These are phyloP conservation scores for Holacanthella duospinosa DNA, from an alignment of 2,888 invertebrate genomes.

Conservation along the genomic window DNA sequence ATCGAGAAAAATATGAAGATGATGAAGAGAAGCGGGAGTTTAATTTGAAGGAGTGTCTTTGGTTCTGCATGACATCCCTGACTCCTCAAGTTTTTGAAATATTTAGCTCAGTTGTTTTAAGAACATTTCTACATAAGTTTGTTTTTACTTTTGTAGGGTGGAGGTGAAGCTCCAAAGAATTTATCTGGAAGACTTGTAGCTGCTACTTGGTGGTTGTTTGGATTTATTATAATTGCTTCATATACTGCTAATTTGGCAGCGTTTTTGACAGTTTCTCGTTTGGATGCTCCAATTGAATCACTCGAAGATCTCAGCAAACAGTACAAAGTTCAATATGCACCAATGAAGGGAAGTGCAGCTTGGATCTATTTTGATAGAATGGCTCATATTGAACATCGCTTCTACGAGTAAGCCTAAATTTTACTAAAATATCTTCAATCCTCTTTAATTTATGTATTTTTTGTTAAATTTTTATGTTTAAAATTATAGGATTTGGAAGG, in stretches of 20 bases:
- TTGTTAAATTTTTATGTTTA: neutral
- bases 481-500: conserved; percentile 85
- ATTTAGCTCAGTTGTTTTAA: neutral
- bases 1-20: conserved; percentile 79
- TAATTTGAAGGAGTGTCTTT: conserved; percentile 87
- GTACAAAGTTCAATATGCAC: conserved; percentile 92
- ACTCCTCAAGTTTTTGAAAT: conserved; percentile 60
- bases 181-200: conserved; percentile 87
- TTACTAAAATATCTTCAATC: neutral
- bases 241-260: conserved; percentile 98
- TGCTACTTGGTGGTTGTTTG: conserved; percentile 98
- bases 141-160: conserved; percentile 52
- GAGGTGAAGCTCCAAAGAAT: conserved; percentile 92
- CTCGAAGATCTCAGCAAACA: conserved; percentile 89
- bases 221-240: conserved; percentile 96
- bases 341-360: conserved; percentile 72
- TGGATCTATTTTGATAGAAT: conserved; percentile 92
- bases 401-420: conserved; percentile 75
- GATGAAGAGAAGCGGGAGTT: conserved; percentile 91
- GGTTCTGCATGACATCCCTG: conserved; percentile 98
- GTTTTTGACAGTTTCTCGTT: conserved; percentile 83
- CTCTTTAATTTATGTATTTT: neutral
- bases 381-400: conserved; percentile 86
- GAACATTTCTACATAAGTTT: neutral
- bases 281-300: conserved; percentile 85